A percentile compares a stretch with the other conserved stretches of the same genome.
phyloP scores from a whole-genome alignment of 2,888 invertebrate species.

The Carcina quercana region DNA sequence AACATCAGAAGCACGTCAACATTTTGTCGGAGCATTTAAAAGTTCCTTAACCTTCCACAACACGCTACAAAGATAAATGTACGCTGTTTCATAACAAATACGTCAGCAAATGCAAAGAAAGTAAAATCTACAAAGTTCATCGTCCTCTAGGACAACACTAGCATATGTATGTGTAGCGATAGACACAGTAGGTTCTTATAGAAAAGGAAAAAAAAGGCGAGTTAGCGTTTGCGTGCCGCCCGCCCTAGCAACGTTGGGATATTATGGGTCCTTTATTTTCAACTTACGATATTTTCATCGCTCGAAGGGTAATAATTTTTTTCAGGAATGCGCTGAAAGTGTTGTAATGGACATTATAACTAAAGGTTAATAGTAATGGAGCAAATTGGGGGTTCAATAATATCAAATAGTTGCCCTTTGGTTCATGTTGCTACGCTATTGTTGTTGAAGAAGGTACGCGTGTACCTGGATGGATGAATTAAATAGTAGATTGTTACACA shows the following conservation, averaged over 20 bases:
- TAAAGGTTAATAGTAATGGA: slow-evolving; percentile 4
- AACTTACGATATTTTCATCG: not conserved
- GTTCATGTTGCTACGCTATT: no score
- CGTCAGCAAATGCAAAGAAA: slow-evolving; percentile 23
- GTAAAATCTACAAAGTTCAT: slow-evolving; percentile 45
- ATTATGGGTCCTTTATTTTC: slow-evolving; percentile 3
- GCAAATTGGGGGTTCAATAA: no score
- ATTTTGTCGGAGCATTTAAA: no score
- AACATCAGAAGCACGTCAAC: no score
- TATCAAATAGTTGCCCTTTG: no score
- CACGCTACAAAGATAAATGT: not conserved
- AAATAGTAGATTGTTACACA: no score
- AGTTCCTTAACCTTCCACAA: not conserved
- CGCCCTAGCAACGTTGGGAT: no score
- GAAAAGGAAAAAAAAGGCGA: slow-evolving; percentile 10
- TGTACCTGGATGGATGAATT: no score
- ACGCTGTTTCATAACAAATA: slow-evolving; percentile 6
- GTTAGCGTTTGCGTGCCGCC: not conserved
- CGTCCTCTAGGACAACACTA: slow-evolving; percentile 32
- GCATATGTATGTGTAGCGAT: no score
- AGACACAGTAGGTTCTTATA: slow-evolving; percentile 22
- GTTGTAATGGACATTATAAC: not conserved
- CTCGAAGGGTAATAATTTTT: not conserved
- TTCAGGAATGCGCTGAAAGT: not conserved
- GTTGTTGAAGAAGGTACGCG: no score